phyloP scores from a whole-genome alignment of 2,797 vertebrate species.

The Poeciliopsis infans region DNA sequence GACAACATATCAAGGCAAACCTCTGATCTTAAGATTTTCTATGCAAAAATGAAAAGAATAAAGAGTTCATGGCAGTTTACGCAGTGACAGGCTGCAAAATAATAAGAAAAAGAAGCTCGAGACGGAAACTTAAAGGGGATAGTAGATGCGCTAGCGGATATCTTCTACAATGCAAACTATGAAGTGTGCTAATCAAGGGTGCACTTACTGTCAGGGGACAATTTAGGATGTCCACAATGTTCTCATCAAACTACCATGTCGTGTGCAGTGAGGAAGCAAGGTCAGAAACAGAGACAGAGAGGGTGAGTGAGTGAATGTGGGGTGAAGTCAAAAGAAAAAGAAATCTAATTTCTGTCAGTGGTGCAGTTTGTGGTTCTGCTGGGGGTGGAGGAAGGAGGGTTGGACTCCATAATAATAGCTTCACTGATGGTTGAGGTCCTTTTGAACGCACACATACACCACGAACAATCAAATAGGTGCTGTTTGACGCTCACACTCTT shows the following conservation, averaged over 20 bases:
- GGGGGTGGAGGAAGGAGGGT: conserved; percentile 6
- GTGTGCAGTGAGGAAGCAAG: conserved; percentile 73
- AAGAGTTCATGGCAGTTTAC: conserved; percentile 29
- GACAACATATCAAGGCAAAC: conserved; percentile 14
- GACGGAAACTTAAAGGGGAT: conserved; percentile 54
- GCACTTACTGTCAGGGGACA: conserved; percentile 91
- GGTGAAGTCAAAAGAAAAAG: background rate
- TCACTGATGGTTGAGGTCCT: conserved; percentile 20
- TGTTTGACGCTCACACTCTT: conserved; percentile 4
- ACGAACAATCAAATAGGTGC: background rate
- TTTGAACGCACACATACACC: background rate
- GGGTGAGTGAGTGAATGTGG: conserved; percentile 65
- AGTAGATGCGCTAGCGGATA: conserved; percentile 56
- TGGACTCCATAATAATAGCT: conserved; percentile 40
- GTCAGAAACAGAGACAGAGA: conserved; percentile 76
- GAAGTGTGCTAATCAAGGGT: conserved; percentile 72
- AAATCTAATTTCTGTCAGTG: conserved; percentile 35
- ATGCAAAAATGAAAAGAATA: conserved; percentile 27
- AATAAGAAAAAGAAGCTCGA: conserved; percentile 42
- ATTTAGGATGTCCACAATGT: conserved; percentile 86
- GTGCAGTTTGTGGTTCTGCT: conserved; percentile 26
- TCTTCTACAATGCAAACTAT: conserved; percentile 70
- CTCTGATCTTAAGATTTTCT: conserved; percentile 8
- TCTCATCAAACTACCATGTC: conserved; percentile 82
- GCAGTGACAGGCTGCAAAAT: conserved; percentile 31